A percentile compares a stretch with the other conserved stretches of the same genome.
These are phyloP conservation scores for Aplocera efformata DNA, from an alignment of 2,888 invertebrate species.

Conservation along the genomic window DNA sequence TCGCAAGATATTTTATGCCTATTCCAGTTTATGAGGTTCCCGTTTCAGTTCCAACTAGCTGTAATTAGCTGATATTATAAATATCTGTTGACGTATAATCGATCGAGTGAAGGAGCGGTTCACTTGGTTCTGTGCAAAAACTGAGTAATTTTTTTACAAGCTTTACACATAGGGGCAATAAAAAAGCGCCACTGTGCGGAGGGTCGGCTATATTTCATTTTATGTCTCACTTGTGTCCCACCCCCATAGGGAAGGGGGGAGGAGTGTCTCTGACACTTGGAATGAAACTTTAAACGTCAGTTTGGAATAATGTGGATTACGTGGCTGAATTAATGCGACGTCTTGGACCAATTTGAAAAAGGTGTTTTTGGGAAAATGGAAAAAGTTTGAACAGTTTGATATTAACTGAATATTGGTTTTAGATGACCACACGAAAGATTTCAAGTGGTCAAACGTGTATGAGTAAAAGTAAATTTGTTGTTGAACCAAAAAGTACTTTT, in stretches of 20 bases:
- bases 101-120: no score
- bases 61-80: no score
- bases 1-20: no score
- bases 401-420: constrained; percentile 5
- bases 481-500: no score
- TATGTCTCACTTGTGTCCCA: constrained; percentile 45
- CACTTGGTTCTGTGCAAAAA: constrained; percentile 2
- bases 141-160: constrained; percentile 68
- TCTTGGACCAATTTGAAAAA: constrained; percentile 32
- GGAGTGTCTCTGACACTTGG: constrained; percentile 55
- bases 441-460: not conserved
- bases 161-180: constrained; percentile 72
- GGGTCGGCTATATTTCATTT: constrained; percentile 66
- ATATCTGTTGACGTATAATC: no score
- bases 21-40: no score
- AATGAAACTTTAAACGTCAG: constrained; percentile 72
- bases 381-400: constrained; percentile 18
- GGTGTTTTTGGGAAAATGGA: constrained; percentile 21
- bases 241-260: constrained; percentile 23
- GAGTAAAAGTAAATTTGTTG: not conserved
- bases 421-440: no score
- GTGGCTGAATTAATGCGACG: constrained; percentile 44
- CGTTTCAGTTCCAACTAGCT: no score
- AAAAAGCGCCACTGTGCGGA: constrained; percentile 59
- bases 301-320: constrained; percentile 60